These are phyloP conservation scores for Pipistrellus kuhlii DNA, from an alignment of 2,797 vertebrate species.

Conservation along the genomic window DNA sequence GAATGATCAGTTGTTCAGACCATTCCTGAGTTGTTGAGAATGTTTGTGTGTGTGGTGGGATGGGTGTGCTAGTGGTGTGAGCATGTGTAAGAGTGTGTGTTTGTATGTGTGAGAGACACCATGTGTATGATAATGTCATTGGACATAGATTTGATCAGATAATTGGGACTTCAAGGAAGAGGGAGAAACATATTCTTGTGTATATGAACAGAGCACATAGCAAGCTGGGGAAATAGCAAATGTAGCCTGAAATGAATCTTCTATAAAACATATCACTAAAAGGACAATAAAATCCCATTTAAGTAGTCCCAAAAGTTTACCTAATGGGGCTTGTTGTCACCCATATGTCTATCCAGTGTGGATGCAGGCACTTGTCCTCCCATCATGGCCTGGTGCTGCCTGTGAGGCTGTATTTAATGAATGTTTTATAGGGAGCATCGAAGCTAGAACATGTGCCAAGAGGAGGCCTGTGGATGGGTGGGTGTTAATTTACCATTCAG, in stretches of 20 bases:
- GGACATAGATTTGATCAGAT: not conserved
- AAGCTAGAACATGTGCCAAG: constrained; percentile 50
- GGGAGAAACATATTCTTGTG: not conserved
- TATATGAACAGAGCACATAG: not conserved
- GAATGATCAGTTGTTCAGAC: not conserved
- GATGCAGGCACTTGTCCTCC: not conserved
- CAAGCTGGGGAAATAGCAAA: not conserved
- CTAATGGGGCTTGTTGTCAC: not conserved
- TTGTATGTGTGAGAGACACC: not conserved
- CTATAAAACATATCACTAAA: not conserved
- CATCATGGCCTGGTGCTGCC: not conserved
- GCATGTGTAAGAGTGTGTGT: not conserved
- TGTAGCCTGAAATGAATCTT: not conserved
- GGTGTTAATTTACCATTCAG: constrained; percentile 80
- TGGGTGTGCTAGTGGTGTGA: not conserved
- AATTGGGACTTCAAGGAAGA: not conserved
- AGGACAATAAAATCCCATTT: not conserved
- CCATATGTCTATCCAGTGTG: not conserved
- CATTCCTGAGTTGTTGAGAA: not conserved
- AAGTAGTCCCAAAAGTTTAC: not conserved
- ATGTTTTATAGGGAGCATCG: constrained; percentile 83
- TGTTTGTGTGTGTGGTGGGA: not conserved
- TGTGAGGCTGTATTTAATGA: constrained; percentile 66
- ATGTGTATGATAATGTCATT: no score
- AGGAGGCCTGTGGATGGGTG: constrained; percentile 52